Conservation (phyloP, 2,113 vertebrate genomes). For the Eira barbara region DNA sequence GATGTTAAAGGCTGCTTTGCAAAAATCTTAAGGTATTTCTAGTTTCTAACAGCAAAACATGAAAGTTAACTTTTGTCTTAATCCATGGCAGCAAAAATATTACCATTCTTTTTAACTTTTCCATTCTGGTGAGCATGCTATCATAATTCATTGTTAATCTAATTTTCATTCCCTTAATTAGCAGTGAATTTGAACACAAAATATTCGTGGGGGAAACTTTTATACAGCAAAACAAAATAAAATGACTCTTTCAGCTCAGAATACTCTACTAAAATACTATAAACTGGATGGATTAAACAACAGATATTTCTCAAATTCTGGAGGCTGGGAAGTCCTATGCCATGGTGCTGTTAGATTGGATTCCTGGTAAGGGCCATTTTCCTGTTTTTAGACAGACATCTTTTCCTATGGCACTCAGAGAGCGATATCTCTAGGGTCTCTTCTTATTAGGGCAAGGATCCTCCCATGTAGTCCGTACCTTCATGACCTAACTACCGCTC, state of each 20-base stretch:
- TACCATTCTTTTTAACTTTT: neutral
- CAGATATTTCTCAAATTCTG: neutral
- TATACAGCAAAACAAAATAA: neutral
- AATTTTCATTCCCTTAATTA: neutral
- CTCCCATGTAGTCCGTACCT: neutral
- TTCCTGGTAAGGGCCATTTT: neutral
- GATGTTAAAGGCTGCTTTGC: neutral
- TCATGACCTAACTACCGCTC: neutral
- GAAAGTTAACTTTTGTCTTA: neutral
- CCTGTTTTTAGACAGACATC: neutral
- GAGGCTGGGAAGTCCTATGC: neutral
- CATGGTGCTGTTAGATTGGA: neutral
- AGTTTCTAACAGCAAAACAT: neutral
- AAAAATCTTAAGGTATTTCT: neutral
- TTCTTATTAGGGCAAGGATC: neutral
- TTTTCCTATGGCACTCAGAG: neutral
- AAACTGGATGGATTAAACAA: neutral
- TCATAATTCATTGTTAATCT: neutral
- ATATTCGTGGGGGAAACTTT: neutral
- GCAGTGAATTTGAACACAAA: neutral
- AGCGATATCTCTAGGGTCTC: neutral
- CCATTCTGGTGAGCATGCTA: neutral
- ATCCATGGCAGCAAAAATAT: neutral
- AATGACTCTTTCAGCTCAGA: neutral
- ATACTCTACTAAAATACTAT: neutral